Evolutionary conservation across 2,888 invertebrate species (phyloP).

Genomic region (Yponomeuta evonymella): DNA sequence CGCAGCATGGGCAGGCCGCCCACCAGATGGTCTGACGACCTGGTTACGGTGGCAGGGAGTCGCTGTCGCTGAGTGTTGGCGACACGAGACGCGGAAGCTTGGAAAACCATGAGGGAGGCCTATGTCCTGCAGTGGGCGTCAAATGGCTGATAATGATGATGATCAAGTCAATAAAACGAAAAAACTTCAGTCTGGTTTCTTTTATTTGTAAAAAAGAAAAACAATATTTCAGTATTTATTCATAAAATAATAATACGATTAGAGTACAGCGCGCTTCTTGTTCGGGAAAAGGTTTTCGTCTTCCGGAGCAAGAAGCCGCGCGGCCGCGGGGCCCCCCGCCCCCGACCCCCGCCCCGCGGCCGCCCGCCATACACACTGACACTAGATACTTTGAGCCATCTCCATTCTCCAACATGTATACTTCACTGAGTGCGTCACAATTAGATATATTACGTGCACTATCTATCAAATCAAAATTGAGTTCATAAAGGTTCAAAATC

Average conservation of each 20-base stretch:
- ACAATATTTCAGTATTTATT: conserved; percentile 30
- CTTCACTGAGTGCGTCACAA: conserved; percentile 49
- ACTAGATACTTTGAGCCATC: conserved; percentile 36
- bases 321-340: background rate
- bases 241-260: conserved; percentile 54
- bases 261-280: conserved; percentile 68
- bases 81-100: too few relatives aligned
- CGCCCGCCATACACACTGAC: background rate
- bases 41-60: too few relatives aligned
- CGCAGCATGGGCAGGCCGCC: too few relatives aligned
- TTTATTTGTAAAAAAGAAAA: conserved; percentile 73
- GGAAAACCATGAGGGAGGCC: too few relatives aligned
- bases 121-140: too few relatives aligned
- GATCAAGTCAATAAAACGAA: conserved; percentile 29
- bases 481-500: conserved; percentile 44
- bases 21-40: too few relatives aligned
- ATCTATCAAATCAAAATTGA: conserved; percentile 37
- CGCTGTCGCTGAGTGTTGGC: too few relatives aligned
- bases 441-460: conserved; percentile 48
- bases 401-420: conserved; percentile 25
- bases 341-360: background rate
- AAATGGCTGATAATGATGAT: too few relatives aligned
- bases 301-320: conserved; percentile 73
- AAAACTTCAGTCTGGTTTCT: conserved; percentile 62
- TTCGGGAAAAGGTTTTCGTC: conserved; percentile 70